Evolutionary conservation across 2,113 vertebrate species (phyloP), one percentile per base, ranked within the genome.

Genomic region (Coregonus clupeaformis): DNA sequence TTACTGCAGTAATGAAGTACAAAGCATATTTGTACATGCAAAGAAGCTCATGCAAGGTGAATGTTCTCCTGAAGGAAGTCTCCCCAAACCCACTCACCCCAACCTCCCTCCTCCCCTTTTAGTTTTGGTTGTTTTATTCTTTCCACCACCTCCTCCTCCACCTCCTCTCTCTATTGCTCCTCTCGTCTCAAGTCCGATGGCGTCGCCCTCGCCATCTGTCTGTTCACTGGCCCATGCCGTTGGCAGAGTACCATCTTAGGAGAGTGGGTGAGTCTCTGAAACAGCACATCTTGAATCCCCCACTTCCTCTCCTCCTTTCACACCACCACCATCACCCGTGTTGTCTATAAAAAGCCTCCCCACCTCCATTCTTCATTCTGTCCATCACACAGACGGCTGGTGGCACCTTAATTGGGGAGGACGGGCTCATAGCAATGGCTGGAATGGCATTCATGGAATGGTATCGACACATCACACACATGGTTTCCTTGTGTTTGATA

Each of bases 141-240:
- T 22, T 70, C 71, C 75, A 81, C 82, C 74, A 69, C 84, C 83
- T 77, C 85, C 71, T 62, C 47, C 82, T 74, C 79, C 77, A 74
- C 82, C 67, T 69, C 29, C 68, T 71, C 49, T 16, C 65, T 68
- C 24, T 7, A 62, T 20, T 62, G 11, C 65, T 30, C 42, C 52
- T 64, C 52, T 64, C 45, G 6, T 20, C 62, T 45, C 77, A 25
- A 69, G 77, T 55, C 27, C 73, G 29, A 25, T 36, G 52, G 72
- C 24, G 75, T 59, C 52, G 27, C 77, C 55, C 73, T 70, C 36
- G 52, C 89, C 91, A 90, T 91, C 89, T 91, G 89, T 88, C 81
- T 85, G 89, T 86, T 85, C 89, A 88, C 83, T 82, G 74, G 89
- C 85, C 87, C 84, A 67, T 90, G 83, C 85, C 88, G 85, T 78